Base-by-base conservation (phyloP, 23 tunicate genomes). In the Ascidia mentula region DNA sequence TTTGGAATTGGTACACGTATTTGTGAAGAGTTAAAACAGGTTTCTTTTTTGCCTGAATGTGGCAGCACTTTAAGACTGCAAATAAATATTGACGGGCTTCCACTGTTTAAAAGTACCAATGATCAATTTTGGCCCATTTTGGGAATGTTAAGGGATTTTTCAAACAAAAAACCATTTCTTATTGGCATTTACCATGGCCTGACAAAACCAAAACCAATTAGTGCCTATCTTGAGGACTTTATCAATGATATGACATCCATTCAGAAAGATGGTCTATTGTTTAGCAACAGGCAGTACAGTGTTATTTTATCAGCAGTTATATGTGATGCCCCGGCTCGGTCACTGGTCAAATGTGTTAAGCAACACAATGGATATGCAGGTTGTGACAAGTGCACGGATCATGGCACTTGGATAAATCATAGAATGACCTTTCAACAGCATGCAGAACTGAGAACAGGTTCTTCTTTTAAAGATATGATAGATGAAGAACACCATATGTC, bases 321-420 rank as follows among this genome's bases (percentile, higher is more conserved):
- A 28, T 85, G 78, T 78, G 89, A 85, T 78, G 82, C 89, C 31
- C 82, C 82, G 37, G 89, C 89, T 40, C 74, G 89, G 45, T 72
- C 82, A 18, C 45, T 85, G 38, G 40, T 85, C 12, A 85, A 85
- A 45, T 22, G 73, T 30, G 77, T 45, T 6, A 85, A 85, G 80
- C 53, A 42, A 33, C 78, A 78, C 45, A 78, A 70, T 77, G 82
- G 83, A 33, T 85, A 77, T 45, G 69, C 37, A 4, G 82, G 89
- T 40, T 85, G 82, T 37, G 89, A 85, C 35, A 70, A 39, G 40
- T 85, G 89, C 40, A 35, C 37, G 20, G 82, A 85, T 34, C 53
- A 35, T 31, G 89, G 89, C 40, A 59, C 38, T 45, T 85, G 78
- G 72, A 36, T 39, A 18, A 71, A 70, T 35, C 75, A 59, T 32